A percentile compares a stretch with the other conserved stretches of the same genome.
Evolutionary conservation across 2,113 vertebrate genomes (phyloP).

Genomic region (Taurulus bubalis): DNA sequence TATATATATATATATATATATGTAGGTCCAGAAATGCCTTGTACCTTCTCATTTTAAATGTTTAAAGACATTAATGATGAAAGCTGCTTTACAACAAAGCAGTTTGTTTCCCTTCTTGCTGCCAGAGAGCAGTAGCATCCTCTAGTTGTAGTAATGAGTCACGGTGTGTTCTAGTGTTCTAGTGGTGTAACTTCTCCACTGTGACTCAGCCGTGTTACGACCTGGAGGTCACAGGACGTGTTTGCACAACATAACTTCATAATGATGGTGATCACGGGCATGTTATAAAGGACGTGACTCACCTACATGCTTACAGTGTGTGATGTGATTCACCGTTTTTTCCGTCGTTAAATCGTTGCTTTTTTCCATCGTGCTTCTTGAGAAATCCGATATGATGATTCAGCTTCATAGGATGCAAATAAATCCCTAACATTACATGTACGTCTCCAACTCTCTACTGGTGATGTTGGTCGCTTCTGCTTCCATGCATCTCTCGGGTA

Average conservation of each 20-base stretch:
- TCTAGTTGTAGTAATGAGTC: slow-evolving; percentile 8
- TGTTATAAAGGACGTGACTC: slow-evolving; percentile 60
- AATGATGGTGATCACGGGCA: slow-evolving; percentile 37
- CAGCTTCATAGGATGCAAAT: too few relatives aligned
- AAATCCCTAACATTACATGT: too few relatives aligned
- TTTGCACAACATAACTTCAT: slow-evolving; percentile 44
- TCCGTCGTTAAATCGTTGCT: slow-evolving; percentile 31
- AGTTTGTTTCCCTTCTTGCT: slow-evolving; percentile 1
- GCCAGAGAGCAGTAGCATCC: not conserved
- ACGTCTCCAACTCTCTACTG: too few relatives aligned
- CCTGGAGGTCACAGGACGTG: slow-evolving; percentile 36
- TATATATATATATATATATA: too few relatives aligned
- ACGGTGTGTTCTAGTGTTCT: too few relatives aligned
- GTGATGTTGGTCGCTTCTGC: too few relatives aligned
- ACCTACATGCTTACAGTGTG: slow-evolving; percentile 49
- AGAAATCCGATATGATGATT: slow-evolving; percentile 38
- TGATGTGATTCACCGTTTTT: slow-evolving; percentile 36
- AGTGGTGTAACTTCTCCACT: slow-evolving; percentile 4
- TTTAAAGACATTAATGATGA: not conserved
- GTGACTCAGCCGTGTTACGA: slow-evolving; percentile 47
- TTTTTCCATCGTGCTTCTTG: slow-evolving; percentile 16
- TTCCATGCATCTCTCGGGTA: too few relatives aligned
- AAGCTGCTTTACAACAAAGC: not conserved
- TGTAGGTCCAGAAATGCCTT: not conserved
- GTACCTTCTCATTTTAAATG: not conserved